These are phyloP conservation scores for Esox niger DNA, from an alignment of 2,113 vertebrate genomes.

Conservation along the genomic window DNA sequence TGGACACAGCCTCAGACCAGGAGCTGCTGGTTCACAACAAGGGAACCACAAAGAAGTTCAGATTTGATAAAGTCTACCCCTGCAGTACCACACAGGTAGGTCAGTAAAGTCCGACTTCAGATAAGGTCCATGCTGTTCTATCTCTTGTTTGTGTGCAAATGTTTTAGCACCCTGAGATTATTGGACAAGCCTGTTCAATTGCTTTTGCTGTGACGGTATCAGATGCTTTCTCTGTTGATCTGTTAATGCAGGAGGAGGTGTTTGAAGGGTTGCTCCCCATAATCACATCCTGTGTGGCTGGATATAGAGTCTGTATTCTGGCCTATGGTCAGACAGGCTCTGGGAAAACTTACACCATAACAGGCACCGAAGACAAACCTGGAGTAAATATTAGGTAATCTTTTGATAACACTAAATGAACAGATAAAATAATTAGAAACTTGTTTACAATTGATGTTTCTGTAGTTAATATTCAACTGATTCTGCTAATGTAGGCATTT, in stretches of 20 bases:
- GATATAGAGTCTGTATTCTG: conserved; percentile 67
- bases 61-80: conserved; percentile 62
- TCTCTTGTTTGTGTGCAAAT: neutral
- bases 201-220: neutral
- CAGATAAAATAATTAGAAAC: too few relatives aligned
- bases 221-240: neutral
- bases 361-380: conserved; percentile 60
- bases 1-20: conserved; percentile 53
- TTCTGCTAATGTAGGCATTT: too few relatives aligned
- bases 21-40: conserved; percentile 54
- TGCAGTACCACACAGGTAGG: conserved; percentile 64
- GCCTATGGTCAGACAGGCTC: conserved; percentile 70
- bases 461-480: too few relatives aligned
- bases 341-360: conserved; percentile 71
- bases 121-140: neutral
- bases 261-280: conserved; percentile 59
- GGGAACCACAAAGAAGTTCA: conserved; percentile 58
- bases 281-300: conserved; percentile 64
- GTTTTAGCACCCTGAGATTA: too few relatives aligned
- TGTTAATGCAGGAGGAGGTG: conserved; percentile 56
- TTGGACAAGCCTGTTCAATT: too few relatives aligned
- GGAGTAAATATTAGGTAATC: conserved; percentile 66
- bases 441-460: too few relatives aligned
- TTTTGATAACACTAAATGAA: neutral
- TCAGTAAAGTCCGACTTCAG: neutral